Percentiles rank a stretch among this genome's conserved stretches.
These are phyloP conservation scores for Lycodopsis pacificus DNA, from an alignment of 2,797 vertebrate species.

Conservation along the genomic window DNA sequence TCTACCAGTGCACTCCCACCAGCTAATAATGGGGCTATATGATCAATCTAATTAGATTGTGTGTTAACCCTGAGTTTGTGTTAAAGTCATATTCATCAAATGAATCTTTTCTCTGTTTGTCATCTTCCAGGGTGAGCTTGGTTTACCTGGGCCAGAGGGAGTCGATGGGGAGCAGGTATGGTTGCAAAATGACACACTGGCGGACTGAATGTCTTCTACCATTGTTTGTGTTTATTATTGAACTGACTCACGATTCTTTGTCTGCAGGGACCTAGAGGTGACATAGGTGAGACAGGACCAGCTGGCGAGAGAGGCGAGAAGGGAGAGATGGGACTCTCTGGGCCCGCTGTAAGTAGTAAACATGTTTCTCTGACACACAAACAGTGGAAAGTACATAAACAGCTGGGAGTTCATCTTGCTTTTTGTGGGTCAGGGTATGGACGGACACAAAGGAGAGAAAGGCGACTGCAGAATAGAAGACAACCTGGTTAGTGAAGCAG, in stretches of 20 bases:
- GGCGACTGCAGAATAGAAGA: slow-evolving; percentile 91
- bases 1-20: background rate
- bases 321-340: slow-evolving; percentile 91
- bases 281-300: slow-evolving; percentile 85
- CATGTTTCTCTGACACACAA: slow-evolving; percentile 10
- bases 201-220: background rate
- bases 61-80: background rate
- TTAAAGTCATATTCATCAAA: background rate
- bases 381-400: slow-evolving; percentile 3
- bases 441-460: slow-evolving; percentile 91
- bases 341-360: slow-evolving; percentile 86
- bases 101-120: slow-evolving; percentile 14
- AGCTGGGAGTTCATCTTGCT: slow-evolving; percentile 19
- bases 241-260: background rate
- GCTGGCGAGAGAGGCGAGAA: slow-evolving; percentile 89
- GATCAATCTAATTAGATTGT: background rate
- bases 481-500: slow-evolving; percentile 86
- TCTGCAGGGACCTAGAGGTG: slow-evolving; percentile 89
- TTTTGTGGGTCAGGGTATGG: slow-evolving; percentile 84
- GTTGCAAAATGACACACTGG: background rate
- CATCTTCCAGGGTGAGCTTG: slow-evolving; percentile 89
- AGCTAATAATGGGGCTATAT: background rate
- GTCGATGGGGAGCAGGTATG: slow-evolving; percentile 90
- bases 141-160: slow-evolving; percentile 90
- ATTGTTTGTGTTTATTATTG: background rate